Conservation (phyloP, 2,888 invertebrate species). For the Thysanoteuthis rhombus region DNA sequence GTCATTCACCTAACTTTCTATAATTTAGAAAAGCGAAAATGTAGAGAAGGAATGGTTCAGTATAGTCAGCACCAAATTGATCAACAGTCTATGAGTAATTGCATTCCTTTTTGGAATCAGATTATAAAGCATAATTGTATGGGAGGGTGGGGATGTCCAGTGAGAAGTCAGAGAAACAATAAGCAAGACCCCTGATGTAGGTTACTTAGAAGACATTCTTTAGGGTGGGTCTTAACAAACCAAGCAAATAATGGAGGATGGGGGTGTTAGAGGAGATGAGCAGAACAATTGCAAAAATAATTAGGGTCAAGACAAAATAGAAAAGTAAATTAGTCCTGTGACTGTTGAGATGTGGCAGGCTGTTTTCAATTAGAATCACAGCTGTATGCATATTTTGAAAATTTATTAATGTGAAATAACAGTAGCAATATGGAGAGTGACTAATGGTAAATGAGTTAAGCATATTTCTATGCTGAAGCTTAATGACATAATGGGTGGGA, state of each 20-base stretch:
- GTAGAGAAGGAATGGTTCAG: not conserved
- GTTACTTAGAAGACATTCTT: not conserved
- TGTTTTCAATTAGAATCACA: not conserved
- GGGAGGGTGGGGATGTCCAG: not conserved
- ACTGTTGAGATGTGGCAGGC: not conserved
- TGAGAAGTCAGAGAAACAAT: not conserved
- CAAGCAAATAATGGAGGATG: not conserved
- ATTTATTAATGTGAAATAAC: not conserved
- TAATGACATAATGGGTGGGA: not conserved
- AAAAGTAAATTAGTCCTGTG: not conserved
- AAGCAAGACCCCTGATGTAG: not conserved
- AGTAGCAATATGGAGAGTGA: not conserved
- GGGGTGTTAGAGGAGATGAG: not conserved
- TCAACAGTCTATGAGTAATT: not conserved
- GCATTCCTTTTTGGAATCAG: not conserved
- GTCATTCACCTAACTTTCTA: not conserved
- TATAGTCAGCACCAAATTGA: not conserved
- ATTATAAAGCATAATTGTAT: not conserved
- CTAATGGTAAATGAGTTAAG: not conserved
- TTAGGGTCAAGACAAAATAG: not conserved
- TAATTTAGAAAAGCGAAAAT: not conserved
- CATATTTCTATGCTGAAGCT: not conserved
- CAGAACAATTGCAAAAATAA: not conserved
- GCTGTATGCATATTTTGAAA: not conserved
- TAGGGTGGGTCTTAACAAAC: not conserved